Evolutionary conservation across 2,888 invertebrate species (phyloP), one percentile per base, ranked within the genome.

Genomic region (Pomacea canaliculata): DNA sequence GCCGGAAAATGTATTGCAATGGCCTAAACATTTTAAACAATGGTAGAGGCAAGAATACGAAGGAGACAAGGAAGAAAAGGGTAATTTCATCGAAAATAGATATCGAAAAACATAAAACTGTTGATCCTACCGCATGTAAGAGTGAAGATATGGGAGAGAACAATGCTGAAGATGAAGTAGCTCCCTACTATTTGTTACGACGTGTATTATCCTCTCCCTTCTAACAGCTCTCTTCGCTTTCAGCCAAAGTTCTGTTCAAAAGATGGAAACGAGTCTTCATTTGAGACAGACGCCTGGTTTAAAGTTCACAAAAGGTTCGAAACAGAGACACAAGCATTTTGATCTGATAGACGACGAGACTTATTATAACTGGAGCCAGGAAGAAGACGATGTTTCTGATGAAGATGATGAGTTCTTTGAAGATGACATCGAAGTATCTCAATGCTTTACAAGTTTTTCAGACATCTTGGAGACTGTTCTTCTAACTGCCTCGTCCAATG

Each of bases 191-290:
- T 79, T 19, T 49, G 70, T 18, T 79, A 79, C 27, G 77, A 79
- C 49, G 72, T 79, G 8, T 75, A 66, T 59, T 70, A 73, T 23
- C 75, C 79, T 7, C 48, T 71, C 2, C 73, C 79, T 7, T 23
- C 67, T 18, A 67, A 27, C n/a, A 75, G 75, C 59, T 77, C 79
- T 7, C 71, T 79, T 49, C 71, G 71, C 0, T 71, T 69, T 63
- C 74, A 79, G n/a, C 77, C 79, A 7, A 79, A 77, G 51, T 79
- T 74, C 63, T n/a, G 66, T 18, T 13, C 37, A 10, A 23, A 46
- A 59, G 68, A 59, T 46, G 67, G 37, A 1, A 65, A 46, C 18
- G 68, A 60, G 48, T 51, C 27, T 5, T n/a, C n/a, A n/a, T 13
- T 46, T 67, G 56, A 5, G 19, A 7, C 46, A 13, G 18, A 68